Evolutionary conservation across 1,140 invertebrate genomes (phyloP).

Genomic region (Tenebrio molitor): DNA sequence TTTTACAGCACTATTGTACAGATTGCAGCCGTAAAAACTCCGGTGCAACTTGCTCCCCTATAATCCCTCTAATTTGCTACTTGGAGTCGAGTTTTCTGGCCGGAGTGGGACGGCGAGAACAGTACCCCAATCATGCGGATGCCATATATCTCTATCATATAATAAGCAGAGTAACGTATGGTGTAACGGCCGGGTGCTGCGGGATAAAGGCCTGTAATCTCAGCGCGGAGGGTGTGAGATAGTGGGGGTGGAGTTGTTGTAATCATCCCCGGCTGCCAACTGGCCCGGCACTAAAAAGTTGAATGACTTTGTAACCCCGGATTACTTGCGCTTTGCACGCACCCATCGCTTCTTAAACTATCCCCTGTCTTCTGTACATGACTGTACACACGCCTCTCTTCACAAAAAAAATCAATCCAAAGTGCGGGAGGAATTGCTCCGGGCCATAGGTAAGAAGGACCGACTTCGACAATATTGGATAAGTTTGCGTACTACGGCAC

Average conservation of each 20-base stretch:
- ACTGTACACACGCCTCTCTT: neutral
- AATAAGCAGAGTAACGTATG: slow-evolving; percentile 59
- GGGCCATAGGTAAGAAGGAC: neutral
- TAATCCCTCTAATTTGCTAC: neutral
- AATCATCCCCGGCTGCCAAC: slow-evolving; percentile 58
- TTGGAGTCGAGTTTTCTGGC: neutral
- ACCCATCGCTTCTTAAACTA: slow-evolving; percentile 42
- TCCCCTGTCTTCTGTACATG: slow-evolving; percentile 1
- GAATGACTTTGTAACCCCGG: slow-evolving; percentile 59
- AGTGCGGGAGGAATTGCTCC: neutral
- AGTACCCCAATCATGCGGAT: slow-evolving; percentile 52
- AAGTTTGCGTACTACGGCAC: neutral
- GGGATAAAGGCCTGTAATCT: slow-evolving; percentile 57
- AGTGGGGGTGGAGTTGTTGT: slow-evolving; percentile 51
- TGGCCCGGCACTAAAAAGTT: slow-evolving; percentile 62
- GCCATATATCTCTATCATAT: slow-evolving; percentile 59
- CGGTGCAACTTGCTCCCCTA: neutral
- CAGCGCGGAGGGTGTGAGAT: slow-evolving; percentile 42
- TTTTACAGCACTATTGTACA: slow-evolving; percentile 28
- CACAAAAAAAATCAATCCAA: slow-evolving; percentile 22
- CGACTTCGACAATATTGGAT: neutral
- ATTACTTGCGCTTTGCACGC: slow-evolving; percentile 45
- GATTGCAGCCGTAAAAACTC: slow-evolving; percentile 26
- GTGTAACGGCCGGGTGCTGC: slow-evolving; percentile 51
- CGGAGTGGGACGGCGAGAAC: neutral